Conservation (phyloP, 2,113 vertebrate species). For the Malurus cyaneus region DNA sequence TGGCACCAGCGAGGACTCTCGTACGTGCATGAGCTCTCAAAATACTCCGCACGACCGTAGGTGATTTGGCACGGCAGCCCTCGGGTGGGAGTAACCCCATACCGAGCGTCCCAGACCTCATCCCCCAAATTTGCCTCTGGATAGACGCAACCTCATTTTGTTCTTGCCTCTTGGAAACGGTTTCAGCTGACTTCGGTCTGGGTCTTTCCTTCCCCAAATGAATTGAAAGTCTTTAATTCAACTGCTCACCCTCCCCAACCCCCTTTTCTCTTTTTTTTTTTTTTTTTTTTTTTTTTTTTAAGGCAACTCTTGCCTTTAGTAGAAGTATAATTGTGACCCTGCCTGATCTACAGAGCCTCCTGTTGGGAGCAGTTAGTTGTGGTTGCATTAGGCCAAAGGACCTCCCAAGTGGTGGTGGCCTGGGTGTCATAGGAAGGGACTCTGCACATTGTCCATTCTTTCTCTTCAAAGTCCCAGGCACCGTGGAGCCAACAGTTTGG, state of each 20-base stretch:
- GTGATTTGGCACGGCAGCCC: accelerated
- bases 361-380: slow-evolving; percentile 66
- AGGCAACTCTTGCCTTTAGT: slow-evolving; percentile 54
- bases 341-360: slow-evolving; percentile 68
- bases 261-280: not conserved
- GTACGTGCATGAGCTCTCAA: not conserved
- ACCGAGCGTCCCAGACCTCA: not conserved
- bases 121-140: not conserved
- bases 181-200: not conserved
- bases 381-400: slow-evolving; percentile 66
- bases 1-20: not conserved
- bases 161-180: slow-evolving; percentile 24
- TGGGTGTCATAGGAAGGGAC: slow-evolving; percentile 57
- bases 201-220: not conserved
- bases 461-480: slow-evolving; percentile 41
- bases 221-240: slow-evolving; percentile 48
- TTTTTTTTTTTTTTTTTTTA: not conserved
- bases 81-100: too few relatives aligned
- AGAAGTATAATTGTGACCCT: slow-evolving; percentile 76
- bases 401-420: slow-evolving; percentile 82
- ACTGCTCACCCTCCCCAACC: not conserved
- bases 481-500: slow-evolving; percentile 18
- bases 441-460: slow-evolving; percentile 64
- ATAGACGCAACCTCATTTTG: slow-evolving; percentile 11
- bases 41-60: accelerated